phyloP scores from a whole-genome alignment of 2,113 vertebrate genomes.

The Cottus gobio region DNA sequence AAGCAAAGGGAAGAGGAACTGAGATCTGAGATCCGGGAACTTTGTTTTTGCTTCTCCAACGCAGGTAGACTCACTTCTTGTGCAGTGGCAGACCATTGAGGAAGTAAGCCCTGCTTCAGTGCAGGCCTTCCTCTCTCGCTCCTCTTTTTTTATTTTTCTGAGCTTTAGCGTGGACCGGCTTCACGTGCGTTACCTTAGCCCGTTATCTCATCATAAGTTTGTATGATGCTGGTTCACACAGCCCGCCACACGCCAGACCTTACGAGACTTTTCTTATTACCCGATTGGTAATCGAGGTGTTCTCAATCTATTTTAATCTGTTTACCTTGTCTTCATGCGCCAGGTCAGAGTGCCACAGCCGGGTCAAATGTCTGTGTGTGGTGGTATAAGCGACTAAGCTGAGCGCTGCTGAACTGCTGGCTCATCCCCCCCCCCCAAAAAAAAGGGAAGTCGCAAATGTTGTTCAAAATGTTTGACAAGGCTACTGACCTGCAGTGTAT shows the following conservation, averaged over 20 bases:
- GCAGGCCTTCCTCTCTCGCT: not conserved
- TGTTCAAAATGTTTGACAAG: not conserved
- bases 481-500: not conserved
- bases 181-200: not conserved
- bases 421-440: not conserved
- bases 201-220: not conserved
- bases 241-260: not conserved
- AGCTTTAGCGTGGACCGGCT: not conserved
- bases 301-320: constrained; percentile 52
- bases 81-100: not conserved
- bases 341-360: constrained; percentile 33
- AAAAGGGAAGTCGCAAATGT: not conserved
- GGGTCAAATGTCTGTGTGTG: constrained; percentile 24
- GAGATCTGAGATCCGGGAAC: constrained; percentile 1
- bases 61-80: constrained; percentile 6
- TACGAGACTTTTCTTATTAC: not conserved
- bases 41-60: constrained; percentile 15
- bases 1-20: constrained; percentile 51
- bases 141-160: not conserved
- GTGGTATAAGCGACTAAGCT: not conserved
- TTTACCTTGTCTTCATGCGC: constrained; percentile 24
- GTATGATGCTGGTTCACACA: not conserved
- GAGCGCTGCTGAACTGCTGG: not conserved
- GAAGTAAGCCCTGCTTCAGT: constrained; percentile 25
- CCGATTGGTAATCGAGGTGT: not conserved